Conservation (phyloP, 2,797 vertebrate genomes). For the Helostoma temminkii region DNA sequence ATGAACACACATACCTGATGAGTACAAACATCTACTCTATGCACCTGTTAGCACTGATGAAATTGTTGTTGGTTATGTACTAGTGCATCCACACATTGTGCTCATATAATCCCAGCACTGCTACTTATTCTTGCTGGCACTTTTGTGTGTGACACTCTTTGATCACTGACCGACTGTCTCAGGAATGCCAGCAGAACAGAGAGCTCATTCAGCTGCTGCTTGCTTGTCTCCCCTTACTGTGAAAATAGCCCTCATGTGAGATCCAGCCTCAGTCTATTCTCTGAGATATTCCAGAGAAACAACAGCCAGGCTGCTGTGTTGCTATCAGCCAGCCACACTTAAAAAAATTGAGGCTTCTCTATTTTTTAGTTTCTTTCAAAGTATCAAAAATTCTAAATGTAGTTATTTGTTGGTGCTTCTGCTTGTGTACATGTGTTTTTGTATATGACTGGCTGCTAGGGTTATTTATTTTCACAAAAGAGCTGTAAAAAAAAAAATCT, state of each 20-base stretch:
- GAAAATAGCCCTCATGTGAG: constrained; percentile 87
- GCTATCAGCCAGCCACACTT: too few relatives aligned
- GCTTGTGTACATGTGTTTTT: background rate
- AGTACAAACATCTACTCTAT: background rate
- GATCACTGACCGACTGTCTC: constrained; percentile 59
- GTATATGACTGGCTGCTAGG: background rate
- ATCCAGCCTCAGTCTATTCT: constrained; percentile 81
- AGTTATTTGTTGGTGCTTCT: background rate
- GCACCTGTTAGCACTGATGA: background rate
- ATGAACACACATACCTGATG: constrained; percentile 44
- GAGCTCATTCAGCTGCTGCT: constrained; percentile 86
- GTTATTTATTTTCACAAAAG: constrained; percentile 7
- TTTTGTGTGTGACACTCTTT: constrained; percentile 65
- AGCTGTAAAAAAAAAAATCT: background rate
- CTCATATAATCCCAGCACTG: constrained; percentile 15
- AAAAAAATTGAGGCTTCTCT: constrained; percentile 15
- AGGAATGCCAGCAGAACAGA: constrained; percentile 88
- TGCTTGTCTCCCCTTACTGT: constrained; percentile 79
- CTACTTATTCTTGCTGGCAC: constrained; percentile 34
- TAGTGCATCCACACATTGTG: background rate
- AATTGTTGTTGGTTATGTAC: background rate
- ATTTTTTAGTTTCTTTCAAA: constrained; percentile 19
- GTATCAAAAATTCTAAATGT: background rate
- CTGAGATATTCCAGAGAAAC: constrained; percentile 69
- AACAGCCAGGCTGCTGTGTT: constrained; percentile 34